Conservation (phyloP, 2,888 invertebrate species). For the Acrocyrtus sp. region DNA sequence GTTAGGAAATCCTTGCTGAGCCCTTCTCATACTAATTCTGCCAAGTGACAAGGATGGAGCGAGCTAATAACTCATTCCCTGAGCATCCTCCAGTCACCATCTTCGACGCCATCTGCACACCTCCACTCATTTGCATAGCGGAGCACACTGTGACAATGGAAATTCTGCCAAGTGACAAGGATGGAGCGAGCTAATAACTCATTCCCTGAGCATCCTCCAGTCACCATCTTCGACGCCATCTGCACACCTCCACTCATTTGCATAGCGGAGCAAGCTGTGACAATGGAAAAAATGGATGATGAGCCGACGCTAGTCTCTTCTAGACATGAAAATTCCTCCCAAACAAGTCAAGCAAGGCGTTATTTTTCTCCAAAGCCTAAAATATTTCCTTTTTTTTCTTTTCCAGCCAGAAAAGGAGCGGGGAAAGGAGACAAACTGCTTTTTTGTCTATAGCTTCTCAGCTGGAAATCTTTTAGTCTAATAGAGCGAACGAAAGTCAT, state of each 20-base stretch:
- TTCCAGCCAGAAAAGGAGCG: neutral
- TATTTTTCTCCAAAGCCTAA: neutral
- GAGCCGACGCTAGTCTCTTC: slow-evolving; percentile 12
- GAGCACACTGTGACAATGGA: neutral
- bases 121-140: too few relatives aligned
- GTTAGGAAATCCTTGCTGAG: neutral
- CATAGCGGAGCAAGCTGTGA: too few relatives aligned
- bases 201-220: neutral
- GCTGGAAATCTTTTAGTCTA: neutral
- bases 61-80: slow-evolving; percentile 18
- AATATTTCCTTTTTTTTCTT: neutral
- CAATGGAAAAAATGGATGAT: neutral
- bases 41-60: slow-evolving; percentile 18
- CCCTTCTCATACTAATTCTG: neutral
- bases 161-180: neutral
- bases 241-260: neutral
- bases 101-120: neutral
- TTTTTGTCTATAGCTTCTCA: too few relatives aligned
- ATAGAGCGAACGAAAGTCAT: neutral
- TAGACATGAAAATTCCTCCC: neutral
- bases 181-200: slow-evolving; percentile 8
- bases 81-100: too few relatives aligned
- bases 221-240: neutral
- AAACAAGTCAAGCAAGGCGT: neutral
- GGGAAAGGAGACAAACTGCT: too few relatives aligned